phyloP scores from a whole-genome alignment of 1,140 invertebrate species.

The Caenorhabditis briggsae region DNA sequence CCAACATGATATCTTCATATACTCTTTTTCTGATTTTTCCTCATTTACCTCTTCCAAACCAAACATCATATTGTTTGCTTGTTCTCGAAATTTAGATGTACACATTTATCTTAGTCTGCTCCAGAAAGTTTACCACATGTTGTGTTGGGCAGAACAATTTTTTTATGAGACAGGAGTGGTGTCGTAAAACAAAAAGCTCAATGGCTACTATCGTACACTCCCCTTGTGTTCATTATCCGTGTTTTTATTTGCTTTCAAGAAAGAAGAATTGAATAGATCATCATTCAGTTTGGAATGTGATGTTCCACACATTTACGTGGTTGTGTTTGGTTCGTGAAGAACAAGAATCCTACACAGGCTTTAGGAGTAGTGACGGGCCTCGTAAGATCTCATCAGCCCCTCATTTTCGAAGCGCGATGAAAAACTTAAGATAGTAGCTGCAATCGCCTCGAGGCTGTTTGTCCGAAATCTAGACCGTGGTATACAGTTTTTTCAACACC shows the following conservation, averaged over 20 bases:
- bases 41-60: neutral
- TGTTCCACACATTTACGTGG: conserved; percentile 48
- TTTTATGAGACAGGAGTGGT: conserved; percentile 42
- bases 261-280: no score
- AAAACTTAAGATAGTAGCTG: conserved; percentile 56
- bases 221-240: neutral
- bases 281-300: conserved; percentile 12
- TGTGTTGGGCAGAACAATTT: conserved; percentile 26
- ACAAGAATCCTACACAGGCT: neutral
- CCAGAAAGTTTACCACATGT: conserved; percentile 49
- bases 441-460: conserved; percentile 45
- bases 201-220: neutral
- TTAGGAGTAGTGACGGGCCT: conserved; percentile 27
- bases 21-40: conserved; percentile 33
- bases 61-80: conserved; percentile 28
- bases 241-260: neutral
- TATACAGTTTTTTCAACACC: conserved; percentile 52
- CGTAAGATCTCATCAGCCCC: conserved; percentile 42
- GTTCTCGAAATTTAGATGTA: conserved; percentile 6
- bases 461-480: conserved; percentile 44
- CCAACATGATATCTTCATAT: conserved; percentile 1
- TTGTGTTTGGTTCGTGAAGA: conserved; percentile 35
- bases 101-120: conserved; percentile 13
- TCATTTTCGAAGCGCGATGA: conserved; percentile 45
- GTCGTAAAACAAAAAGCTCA: conserved; percentile 48